Evolutionary conservation across 2,113 vertebrate species (phyloP).

Genomic region (Empidonax alnorum): DNA sequence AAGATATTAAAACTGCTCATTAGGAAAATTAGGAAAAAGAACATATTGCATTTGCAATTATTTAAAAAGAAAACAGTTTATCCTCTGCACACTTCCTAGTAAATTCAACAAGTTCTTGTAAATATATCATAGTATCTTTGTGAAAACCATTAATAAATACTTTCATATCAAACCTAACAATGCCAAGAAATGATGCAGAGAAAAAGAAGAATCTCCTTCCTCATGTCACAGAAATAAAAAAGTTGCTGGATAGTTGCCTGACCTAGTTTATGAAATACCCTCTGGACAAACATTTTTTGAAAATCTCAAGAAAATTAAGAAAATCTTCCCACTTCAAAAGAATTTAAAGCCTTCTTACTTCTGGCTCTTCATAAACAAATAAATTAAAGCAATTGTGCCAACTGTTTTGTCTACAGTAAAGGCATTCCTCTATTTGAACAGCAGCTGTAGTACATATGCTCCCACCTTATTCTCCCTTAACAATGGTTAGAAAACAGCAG

Average conservation of each 20-base stretch:
- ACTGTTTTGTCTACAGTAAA: constrained; percentile 66
- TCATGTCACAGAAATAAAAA: background rate
- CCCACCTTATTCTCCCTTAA: constrained; percentile 21
- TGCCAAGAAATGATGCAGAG: background rate
- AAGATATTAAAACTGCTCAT: background rate
- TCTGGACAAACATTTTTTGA: background rate
- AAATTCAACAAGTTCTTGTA: background rate
- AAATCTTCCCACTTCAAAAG: constrained; percentile 56
- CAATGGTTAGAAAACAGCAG: background rate
- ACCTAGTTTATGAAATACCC: background rate
- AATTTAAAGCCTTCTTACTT: constrained; percentile 41
- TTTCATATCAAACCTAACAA: background rate
- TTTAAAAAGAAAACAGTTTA: background rate
- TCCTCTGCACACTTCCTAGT: background rate
- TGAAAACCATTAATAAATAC: background rate
- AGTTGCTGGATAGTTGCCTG: background rate
- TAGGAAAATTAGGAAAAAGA: background rate
- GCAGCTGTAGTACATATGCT: constrained; percentile 66
- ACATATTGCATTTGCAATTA: background rate
- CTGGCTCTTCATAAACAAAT: constrained; percentile 51
- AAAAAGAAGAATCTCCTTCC: background rate
- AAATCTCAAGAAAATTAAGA: background rate
- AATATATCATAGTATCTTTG: background rate
- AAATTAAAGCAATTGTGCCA: constrained; percentile 32
- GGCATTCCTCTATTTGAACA: background rate